Percentiles rank a stretch among this genome's conserved stretches.
These are phyloP conservation scores for Melospiza georgiana DNA, from an alignment of 2,113 vertebrate genomes.

Conservation along the genomic window DNA sequence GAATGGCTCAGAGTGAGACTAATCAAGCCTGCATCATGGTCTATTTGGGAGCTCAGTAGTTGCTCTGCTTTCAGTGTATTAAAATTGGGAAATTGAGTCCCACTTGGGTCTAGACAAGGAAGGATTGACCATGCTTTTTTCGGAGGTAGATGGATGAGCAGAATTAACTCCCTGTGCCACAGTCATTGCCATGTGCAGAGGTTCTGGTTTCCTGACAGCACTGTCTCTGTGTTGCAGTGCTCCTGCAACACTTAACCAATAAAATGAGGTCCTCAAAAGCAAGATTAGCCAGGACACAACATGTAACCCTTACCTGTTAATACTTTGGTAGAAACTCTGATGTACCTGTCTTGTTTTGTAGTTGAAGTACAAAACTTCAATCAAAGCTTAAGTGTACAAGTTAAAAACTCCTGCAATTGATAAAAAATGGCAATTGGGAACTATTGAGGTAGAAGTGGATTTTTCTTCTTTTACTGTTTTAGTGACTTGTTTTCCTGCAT, in stretches of 20 bases:
- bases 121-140: not conserved
- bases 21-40: not conserved
- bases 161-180: not conserved
- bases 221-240: fast-evolving
- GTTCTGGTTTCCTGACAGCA: not conserved
- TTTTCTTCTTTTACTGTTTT: not conserved
- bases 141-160: not conserved
- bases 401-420: not conserved
- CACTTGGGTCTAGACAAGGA: not conserved
- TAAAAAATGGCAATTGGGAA: not conserved
- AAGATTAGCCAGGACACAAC: not conserved
- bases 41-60: not conserved
- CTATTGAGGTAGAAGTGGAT: not conserved
- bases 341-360: fast-evolving
- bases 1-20: not conserved
- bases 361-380: not conserved
- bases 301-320: not conserved
- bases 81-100: not conserved
- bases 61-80: not conserved
- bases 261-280: not conserved
- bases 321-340: not conserved
- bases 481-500: not conserved
- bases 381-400: not conserved
- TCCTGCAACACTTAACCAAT: not conserved
- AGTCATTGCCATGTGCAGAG: fast-evolving